Evolutionary conservation across 2,113 vertebrate genomes (phyloP), one percentile per base, ranked within the genome.

Genomic region (Entelurus aequoreus): DNA sequence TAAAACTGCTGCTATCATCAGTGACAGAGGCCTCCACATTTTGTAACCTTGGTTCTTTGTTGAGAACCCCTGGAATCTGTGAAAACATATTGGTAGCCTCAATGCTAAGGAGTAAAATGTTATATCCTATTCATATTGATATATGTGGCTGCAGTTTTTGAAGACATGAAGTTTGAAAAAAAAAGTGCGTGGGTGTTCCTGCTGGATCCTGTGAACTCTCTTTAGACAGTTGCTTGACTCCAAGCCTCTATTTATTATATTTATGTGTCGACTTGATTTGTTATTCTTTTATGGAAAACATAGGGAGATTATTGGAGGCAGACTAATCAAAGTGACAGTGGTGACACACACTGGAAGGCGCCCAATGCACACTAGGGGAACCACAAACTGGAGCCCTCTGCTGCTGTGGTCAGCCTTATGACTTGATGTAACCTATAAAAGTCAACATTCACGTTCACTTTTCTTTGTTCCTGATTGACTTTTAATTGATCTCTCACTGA

Each of bases 401-500:
- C 44, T 9, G 63, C 56, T 88, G 87, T 66, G 87, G 87, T 79
- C 75, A 54, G 48, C 37, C 28, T 52, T 48, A 44, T 68, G 66
- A 80, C 73, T 60, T 46, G 60, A 44, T 0, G 65, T 83, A 77
- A 83, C 69, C 69, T 76, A 57, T 57, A 46, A 68, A 63, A 59
- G 65, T 48, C 67, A 13, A 71, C 55, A 11, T 51, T 67, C 70
- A 11, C 63, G 28, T 62, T 15, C 47, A 35, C 54, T 59, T 68
- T 65, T 70, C 72, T 68, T 11, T 61, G 62, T 71, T 80, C 48
- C 69, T 73, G 77, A 87, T 83, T 66, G 65, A 48, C 6, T 85
- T 85, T 85, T 83, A 86, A 87, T 87, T 86, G 84, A 87, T 85
- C 84, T 77, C 71, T 84, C 70, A 54, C 15, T 66, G 68, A 66